Conservation (phyloP, 1,140 invertebrate species). For the Copidosoma floridanum region DNA sequence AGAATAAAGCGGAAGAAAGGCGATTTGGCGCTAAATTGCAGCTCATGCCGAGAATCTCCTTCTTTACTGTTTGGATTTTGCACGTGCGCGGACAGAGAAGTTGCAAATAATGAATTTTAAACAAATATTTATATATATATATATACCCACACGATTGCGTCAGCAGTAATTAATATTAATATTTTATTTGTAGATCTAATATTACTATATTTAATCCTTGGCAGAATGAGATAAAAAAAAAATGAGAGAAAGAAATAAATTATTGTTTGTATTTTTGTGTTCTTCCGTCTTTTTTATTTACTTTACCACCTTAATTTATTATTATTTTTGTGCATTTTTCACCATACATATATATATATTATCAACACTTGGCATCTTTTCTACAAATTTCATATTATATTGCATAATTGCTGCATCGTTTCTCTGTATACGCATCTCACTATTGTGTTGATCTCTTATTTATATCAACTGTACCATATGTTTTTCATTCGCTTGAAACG, state of each 20-base stretch:
- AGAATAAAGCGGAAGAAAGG: background rate
- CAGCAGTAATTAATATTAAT: conserved; percentile 50
- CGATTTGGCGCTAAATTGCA: background rate
- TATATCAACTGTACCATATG: conserved; percentile 35
- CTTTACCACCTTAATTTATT: conserved; percentile 5
- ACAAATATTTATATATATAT: background rate
- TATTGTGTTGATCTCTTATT: conserved; percentile 27
- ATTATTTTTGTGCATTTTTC: background rate
- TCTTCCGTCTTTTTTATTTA: conserved; percentile 36
- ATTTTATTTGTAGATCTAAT: conserved; percentile 55
- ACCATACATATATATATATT: too few relatives aligned
- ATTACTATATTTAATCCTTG: conserved; percentile 34
- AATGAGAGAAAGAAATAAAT: conserved; percentile 56
- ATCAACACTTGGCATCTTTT: too few relatives aligned
- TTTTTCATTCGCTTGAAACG: conserved; percentile 43
- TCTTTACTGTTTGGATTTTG: conserved; percentile 48
- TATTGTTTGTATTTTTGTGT: conserved; percentile 56
- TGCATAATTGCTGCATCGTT: background rate
- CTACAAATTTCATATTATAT: too few relatives aligned
- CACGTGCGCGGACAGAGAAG: background rate
- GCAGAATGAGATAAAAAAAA: background rate
- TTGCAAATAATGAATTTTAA: background rate
- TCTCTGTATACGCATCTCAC: background rate
- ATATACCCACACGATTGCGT: conserved; percentile 12
- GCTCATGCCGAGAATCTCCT: conserved; percentile 29